Percentiles rank a stretch among this genome's conserved stretches.
These are phyloP conservation scores for Paralichthys olivaceus DNA, from an alignment of 2,113 vertebrate species.

Conservation along the genomic window DNA sequence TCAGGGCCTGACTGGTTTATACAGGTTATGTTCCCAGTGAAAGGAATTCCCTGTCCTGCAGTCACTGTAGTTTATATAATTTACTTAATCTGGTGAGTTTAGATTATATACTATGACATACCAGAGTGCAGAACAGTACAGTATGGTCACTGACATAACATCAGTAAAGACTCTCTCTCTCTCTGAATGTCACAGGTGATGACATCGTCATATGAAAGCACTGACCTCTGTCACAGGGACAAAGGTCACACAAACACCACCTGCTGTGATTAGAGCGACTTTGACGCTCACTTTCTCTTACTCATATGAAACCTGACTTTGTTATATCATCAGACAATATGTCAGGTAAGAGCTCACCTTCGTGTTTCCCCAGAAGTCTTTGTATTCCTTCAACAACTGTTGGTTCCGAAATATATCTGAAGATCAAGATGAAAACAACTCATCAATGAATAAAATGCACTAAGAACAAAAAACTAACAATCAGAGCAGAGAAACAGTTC, in stretches of 20 bases:
- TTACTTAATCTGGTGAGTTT: constrained; percentile 4
- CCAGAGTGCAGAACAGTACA: constrained; percentile 23
- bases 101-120: constrained; percentile 46
- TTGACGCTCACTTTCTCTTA: neutral
- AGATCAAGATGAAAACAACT: neutral
- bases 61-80: neutral
- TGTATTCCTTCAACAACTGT: constrained; percentile 93
- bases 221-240: constrained; percentile 33
- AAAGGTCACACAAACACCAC: constrained; percentile 43
- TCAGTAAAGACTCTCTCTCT: constrained; percentile 8
- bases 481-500: neutral
- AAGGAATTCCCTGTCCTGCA: neutral
- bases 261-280: neutral
- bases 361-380: constrained; percentile 95
- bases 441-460: neutral
- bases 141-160: constrained; percentile 23
- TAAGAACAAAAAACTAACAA: neutral
- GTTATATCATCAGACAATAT: neutral
- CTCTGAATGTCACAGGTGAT: constrained; percentile 43
- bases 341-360: constrained; percentile 85
- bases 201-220: constrained; percentile 41
- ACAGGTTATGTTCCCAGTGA: neutral
- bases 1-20: neutral
- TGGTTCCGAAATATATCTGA: constrained; percentile 94
- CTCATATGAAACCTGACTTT: neutral